Evolutionary conservation across 1,140 invertebrate genomes (phyloP), one percentile per base, ranked within the genome.

Genomic region (Rhopalosiphum padi): DNA sequence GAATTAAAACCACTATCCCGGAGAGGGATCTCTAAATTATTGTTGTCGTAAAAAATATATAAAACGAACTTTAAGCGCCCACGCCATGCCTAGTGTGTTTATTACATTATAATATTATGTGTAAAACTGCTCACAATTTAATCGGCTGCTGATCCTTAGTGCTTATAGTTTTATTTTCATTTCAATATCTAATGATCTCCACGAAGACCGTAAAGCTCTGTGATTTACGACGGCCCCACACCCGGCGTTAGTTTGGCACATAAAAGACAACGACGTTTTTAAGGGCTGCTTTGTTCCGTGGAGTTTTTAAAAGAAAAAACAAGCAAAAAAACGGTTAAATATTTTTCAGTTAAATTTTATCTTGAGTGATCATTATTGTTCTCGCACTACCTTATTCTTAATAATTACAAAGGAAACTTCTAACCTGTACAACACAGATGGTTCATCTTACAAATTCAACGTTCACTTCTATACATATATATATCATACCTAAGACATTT

Each of bases 1-100:
- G 30, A 87, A 46, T 87, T 87, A 87, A 48, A 87, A 46, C 82
- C 25, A 30, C 85, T 86, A 83, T 85, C 83, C 41, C 83, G 37
- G 9, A 43, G 37, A 85, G 41, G 23, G 41, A 85, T 85, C 37
- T 85, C 21, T 85, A 41, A 46, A 87, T 68, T 68, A 68, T 87
- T n/a, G 85, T 87, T 30, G 41, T 87, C 85, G 43, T 87, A 87
- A 87, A 87, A 87, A n/a, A 46, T 30, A 46, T 30, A 46, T 30
- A 87, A 87, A 87, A 23, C 83, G 41, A 30, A 86, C 23, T 43
- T 86, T 11, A 25, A 86, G 23, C 41, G 25, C 83, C 22, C 7
- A 2, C 37, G 83, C 25, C 83, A 25, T n/a, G 35, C 37, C 3
- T 86, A 43, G 48, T 51, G 21, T 51, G 48, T 86, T 30, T 86